These are phyloP conservation scores for Lycaena phlaeas DNA, from an alignment of 2,888 invertebrate species.

Conservation along the genomic window DNA sequence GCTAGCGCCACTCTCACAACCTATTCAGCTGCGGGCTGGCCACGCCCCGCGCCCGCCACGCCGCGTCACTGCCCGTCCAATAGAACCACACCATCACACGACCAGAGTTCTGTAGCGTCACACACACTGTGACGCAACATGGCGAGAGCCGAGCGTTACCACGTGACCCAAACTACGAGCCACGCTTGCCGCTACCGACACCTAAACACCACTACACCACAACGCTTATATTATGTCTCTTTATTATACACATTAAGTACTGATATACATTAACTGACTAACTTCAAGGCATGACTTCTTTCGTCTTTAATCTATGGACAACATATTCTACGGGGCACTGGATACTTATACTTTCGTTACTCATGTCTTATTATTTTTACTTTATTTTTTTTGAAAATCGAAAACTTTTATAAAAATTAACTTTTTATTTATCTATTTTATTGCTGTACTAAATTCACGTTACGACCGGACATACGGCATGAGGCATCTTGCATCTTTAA, in stretches of 20 bases:
- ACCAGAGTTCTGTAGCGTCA: background rate
- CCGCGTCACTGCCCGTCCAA: background rate
- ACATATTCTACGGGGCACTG: constrained; percentile 70
- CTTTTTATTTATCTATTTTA: constrained; percentile 35
- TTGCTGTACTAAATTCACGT: constrained; percentile 63
- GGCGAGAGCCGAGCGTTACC: background rate
- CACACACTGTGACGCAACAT: background rate
- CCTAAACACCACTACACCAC: constrained; percentile 41
- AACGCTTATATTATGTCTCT: constrained; percentile 53
- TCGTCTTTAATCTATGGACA: constrained; percentile 67
- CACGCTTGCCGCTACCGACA: constrained; percentile 21
- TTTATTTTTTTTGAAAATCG: constrained; percentile 41
- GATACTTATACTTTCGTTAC: constrained; percentile 63
- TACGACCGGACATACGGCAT: constrained; percentile 44
- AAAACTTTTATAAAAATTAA: constrained; percentile 61
- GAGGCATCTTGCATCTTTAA: constrained; percentile 40
- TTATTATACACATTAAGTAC: constrained; percentile 62
- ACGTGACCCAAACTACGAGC: constrained; percentile 2
- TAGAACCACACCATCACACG: background rate
- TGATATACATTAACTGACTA: constrained; percentile 67
- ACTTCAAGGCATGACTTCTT: constrained; percentile 68
- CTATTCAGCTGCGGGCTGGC: constrained; percentile 31
- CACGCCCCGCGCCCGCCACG: constrained; percentile 12
- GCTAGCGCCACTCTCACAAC: constrained; percentile 51
- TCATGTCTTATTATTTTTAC: constrained; percentile 24